A percentile compares a stretch with the other conserved stretches of the same genome.
Evolutionary conservation across 2,888 invertebrate genomes (phyloP).

Genomic region (Eupithecia abbreviata): DNA sequence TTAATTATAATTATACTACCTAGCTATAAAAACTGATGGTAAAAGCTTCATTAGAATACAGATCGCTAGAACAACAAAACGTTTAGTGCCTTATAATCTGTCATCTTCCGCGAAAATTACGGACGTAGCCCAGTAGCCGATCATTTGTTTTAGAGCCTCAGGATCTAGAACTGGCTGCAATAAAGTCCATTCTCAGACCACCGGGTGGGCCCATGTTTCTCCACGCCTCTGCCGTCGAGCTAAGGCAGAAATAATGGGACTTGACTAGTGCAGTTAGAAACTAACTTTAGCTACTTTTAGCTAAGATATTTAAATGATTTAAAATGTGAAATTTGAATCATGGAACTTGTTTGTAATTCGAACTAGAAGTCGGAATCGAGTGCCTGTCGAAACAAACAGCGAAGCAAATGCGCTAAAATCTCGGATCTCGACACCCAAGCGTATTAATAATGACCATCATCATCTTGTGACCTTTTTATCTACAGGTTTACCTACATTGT

Average conservation of each 20-base stretch:
- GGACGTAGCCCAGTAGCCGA: slow-evolving; percentile 32
- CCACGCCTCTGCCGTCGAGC: slow-evolving; percentile 16
- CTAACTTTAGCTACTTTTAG: background rate
- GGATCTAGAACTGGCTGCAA: slow-evolving; percentile 41
- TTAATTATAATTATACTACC: background rate
- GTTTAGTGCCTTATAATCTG: slow-evolving; percentile 4
- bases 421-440: background rate
- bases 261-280: background rate
- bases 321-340: background rate
- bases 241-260: background rate
- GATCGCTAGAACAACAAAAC: background rate
- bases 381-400: background rate
- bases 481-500: slow-evolving; percentile 1
- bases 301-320: background rate
- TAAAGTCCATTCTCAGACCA: slow-evolving; percentile 50
- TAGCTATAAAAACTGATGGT: background rate
- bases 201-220: slow-evolving; percentile 24
- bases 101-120: slow-evolving; percentile 18
- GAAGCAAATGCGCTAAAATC: background rate
- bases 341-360: background rate
- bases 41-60: background rate
- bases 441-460: background rate
- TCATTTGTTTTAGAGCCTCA: slow-evolving; percentile 42
- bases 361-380: background rate
- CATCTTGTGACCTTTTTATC: background rate